Percentiles rank a stretch among this genome's conserved stretches.
Conservation (phyloP, 2,113 vertebrate species). For the Channa argus region DNA sequence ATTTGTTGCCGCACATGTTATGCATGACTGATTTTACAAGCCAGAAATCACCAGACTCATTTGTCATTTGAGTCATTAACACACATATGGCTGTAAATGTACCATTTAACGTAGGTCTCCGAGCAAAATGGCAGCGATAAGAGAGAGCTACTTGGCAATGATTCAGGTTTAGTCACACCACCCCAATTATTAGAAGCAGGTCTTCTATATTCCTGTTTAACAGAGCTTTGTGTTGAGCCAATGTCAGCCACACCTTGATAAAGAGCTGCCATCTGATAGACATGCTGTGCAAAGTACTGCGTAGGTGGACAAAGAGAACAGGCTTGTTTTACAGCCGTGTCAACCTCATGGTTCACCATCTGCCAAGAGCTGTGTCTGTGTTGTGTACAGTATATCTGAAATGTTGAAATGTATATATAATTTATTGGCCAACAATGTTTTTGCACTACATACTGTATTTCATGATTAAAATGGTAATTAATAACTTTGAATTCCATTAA, state of each 20-base stretch:
- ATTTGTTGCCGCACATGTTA: background rate
- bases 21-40: background rate
- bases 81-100: constrained; percentile 15
- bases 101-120: background rate
- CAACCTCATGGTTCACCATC: constrained; percentile 77
- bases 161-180: constrained; percentile 11
- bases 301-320: constrained; percentile 82
- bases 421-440: constrained; percentile 1
- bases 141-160: constrained; percentile 8
- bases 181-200: constrained; percentile 43
- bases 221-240: constrained; percentile 71
- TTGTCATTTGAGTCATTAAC: constrained; percentile 7
- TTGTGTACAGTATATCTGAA: constrained; percentile 8
- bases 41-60: background rate
- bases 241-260: constrained; percentile 81
- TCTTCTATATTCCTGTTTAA: constrained; percentile 52
- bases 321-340: constrained; percentile 83
- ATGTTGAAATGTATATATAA: background rate
- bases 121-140: constrained; percentile 27
- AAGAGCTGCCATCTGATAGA: constrained; percentile 83
- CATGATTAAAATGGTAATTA: background rate
- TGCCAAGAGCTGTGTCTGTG: constrained; percentile 63
- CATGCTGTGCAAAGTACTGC: constrained; percentile 74
- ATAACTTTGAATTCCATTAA: background rate
- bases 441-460: constrained; percentile 1